Evolutionary conservation across 2,113 vertebrate species (phyloP).

Genomic region (Ptilonorhynchus violaceus): DNA sequence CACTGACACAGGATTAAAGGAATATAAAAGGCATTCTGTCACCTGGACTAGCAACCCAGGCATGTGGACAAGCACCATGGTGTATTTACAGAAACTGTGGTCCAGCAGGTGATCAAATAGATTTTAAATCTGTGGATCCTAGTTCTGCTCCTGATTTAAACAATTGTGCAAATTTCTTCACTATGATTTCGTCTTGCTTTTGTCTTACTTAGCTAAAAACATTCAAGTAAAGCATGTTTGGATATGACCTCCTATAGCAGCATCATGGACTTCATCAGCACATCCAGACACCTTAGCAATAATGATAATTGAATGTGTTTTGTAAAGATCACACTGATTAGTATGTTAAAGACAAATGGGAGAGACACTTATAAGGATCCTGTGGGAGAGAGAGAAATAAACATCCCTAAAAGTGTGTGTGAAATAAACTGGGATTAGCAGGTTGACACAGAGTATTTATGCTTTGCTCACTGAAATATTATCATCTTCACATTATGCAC

Average conservation of each 20-base stretch:
- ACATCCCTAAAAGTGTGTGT: not conserved
- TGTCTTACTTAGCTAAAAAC: not conserved
- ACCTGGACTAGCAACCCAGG: not conserved
- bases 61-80: not conserved
- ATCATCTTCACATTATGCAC: not conserved
- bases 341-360: not conserved
- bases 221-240: not conserved
- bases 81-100: not conserved
- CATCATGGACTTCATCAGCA: not conserved
- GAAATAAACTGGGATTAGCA: not conserved
- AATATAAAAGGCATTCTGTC: not conserved
- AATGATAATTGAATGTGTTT: not conserved
- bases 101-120: not conserved
- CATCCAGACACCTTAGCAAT: not conserved
- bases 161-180: not conserved
- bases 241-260: not conserved
- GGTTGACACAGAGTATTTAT: not conserved
- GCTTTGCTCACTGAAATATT: not conserved
- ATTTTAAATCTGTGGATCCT: not conserved
- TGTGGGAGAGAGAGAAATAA: not conserved
- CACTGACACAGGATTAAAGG: not conserved
- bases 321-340: not conserved
- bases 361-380: not conserved
- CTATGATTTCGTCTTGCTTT: not conserved
- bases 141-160: not conserved